These are phyloP conservation scores for Andrena praecox DNA, from an alignment of 2,888 invertebrate species.

Conservation along the genomic window DNA sequence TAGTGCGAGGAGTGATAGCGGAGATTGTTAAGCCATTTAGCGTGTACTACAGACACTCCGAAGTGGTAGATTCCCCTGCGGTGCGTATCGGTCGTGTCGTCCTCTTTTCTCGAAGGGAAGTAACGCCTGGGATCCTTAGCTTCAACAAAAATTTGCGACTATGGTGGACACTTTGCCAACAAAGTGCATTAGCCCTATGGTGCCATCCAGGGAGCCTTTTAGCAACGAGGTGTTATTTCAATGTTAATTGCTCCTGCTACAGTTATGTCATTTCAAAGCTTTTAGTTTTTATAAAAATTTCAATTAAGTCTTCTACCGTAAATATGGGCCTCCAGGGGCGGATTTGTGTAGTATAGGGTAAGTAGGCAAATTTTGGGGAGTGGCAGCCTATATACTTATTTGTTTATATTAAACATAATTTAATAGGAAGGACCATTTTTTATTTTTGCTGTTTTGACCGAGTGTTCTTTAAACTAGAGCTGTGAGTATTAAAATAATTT, in stretches of 20 bases:
- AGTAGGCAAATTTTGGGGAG: no score
- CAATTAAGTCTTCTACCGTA: no score
- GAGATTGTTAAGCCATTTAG: slow-evolving; percentile 43
- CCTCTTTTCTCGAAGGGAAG: slow-evolving; percentile 41
- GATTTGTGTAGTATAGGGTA: no score
- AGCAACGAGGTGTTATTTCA: slow-evolving; percentile 21
- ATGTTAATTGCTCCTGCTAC: slow-evolving; percentile 22
- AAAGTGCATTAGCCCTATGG: slow-evolving; percentile 40
- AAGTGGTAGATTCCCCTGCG: slow-evolving; percentile 11
- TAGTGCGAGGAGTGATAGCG: neutral
- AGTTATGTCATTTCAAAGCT: no score
- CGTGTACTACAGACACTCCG: slow-evolving; percentile 4
- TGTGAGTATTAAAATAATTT: no score
- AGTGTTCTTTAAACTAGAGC: no score
- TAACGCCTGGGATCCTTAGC: slow-evolving; percentile 45
- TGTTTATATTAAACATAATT: no score
- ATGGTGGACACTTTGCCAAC: slow-evolving; percentile 26
- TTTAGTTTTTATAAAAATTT: no score
- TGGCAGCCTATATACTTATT: no score
- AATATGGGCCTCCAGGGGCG: no score
- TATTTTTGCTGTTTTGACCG: no score
- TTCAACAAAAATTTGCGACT: slow-evolving; percentile 44
- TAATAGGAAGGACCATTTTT: no score
- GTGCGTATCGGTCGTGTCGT: slow-evolving; percentile 49
- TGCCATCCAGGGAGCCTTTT: slow-evolving; percentile 33